Base-by-base conservation (phyloP, 2,113 vertebrate genomes). In the Saguinus midas region DNA sequence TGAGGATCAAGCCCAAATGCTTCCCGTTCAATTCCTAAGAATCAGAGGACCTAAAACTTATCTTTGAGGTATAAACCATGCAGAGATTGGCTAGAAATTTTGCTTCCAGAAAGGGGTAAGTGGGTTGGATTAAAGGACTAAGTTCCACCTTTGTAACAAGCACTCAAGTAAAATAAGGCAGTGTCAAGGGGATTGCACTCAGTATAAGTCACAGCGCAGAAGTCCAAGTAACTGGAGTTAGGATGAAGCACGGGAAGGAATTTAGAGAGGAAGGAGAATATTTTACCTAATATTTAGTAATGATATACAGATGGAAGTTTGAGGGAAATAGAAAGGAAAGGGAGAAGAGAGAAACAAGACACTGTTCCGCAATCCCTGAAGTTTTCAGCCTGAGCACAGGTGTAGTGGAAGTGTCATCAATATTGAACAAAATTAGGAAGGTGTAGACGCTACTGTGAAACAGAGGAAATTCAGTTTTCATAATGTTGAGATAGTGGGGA, bases 61-160 rank as follows among this genome's bases (percentile, higher is more conserved):
- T n/a, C 66, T 86, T 95, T 76, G 75, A 85, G n/a, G 23, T 52
- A 4, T 48, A 91, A 86, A 91, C 17, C 66, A 6, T 76, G 17
- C 16, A 82, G 32, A 4, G 8, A 94, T 64, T 87, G 14, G 86
- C 32, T 52, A 75, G 12, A 35, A 96, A 35, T 93, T 93, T 91
- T 86, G n/a, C 32, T 75, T 3, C 18, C 64, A 55, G 13, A 86
- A 72, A 91, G 9, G 18, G 11, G 57, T 79, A 48, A 85, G 0
- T 10, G 32, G 14, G 40, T 90, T 90, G 35, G 14, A 92, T 81
- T 96, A 87, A 96, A 93, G 50, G 17, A 64, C 79, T 81, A 83
- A 86, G 50, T 64, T 32, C 8, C 6, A 14, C 1, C 11, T 82
- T 14, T 66, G 10, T 64, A 70, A 52, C 12, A 91, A 61, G 20